A percentile compares a stretch with the other conserved stretches of the same genome.
Conservation (phyloP, 1,140 invertebrate species). For the Tetraneura akinire region DNA sequence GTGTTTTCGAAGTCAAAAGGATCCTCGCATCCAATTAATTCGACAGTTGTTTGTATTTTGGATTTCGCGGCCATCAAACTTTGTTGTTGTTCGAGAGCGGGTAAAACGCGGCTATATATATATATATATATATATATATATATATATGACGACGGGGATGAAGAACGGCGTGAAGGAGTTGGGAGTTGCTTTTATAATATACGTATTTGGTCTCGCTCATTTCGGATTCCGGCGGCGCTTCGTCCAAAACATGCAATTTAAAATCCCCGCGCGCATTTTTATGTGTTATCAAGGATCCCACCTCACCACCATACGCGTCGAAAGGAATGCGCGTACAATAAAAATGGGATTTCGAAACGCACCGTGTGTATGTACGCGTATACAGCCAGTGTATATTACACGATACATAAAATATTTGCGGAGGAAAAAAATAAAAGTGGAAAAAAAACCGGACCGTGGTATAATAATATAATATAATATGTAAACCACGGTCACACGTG, state of each 20-base stretch:
- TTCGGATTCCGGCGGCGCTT: slow-evolving; percentile 36
- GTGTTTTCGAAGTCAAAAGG: slow-evolving; percentile 19
- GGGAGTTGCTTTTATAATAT: too few species aligned
- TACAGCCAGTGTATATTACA: too few species aligned
- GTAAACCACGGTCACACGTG: too few species aligned
- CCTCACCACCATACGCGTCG: too few species aligned
- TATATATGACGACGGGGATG: not conserved
- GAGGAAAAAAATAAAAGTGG: too few species aligned
- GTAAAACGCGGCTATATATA: not conserved
- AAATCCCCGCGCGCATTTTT: slow-evolving; percentile 39
- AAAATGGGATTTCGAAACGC: slow-evolving; percentile 35
- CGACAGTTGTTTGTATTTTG: slow-evolving; percentile 42
- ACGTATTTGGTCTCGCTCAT: not conserved
- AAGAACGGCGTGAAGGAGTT: not conserved
- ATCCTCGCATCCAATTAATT: slow-evolving; percentile 35
- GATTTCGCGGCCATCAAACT: slow-evolving; percentile 25
- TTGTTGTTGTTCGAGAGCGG: slow-evolving; percentile 27
- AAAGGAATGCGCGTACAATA: slow-evolving; percentile 24
- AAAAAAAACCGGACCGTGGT: too few species aligned
- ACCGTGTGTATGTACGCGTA: not conserved
- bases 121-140: slow-evolving; percentile 1
- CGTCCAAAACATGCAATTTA: slow-evolving; percentile 47
- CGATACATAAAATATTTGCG: too few species aligned
- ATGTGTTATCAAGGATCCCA: slow-evolving; percentile 36
- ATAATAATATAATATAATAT: not conserved